Base-by-base conservation (phyloP, 2,797 vertebrate species). In the Dendrocincla fuliginosa region DNA sequence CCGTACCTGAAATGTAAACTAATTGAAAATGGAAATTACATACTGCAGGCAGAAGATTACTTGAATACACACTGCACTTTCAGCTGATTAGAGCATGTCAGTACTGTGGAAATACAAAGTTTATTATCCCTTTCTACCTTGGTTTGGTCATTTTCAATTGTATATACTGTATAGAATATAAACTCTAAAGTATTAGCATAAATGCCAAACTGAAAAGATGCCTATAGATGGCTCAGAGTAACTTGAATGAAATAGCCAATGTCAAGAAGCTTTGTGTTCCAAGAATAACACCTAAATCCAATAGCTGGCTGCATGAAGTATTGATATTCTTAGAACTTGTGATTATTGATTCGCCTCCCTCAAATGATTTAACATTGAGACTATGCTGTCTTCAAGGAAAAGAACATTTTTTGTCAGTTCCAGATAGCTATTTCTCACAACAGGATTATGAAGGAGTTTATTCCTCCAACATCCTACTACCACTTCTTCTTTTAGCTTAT, bases 1-100 rank as follows among this genome's bases (percentile, higher is more conserved):
- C 30, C 20, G 47, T 57, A 23, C 15, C 44, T 94, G 75, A 69
- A 92, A 89, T 57, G 59, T 84, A 89, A 96, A 81, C 33, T 90
- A 47, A 67, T 49, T 87, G 55, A 32, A 70, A 76, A 63, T 49
- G 57, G 30, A 89, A 91, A 93, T 90, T 55, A 75, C n/a, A 83
- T 37, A 33, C 46, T 28, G 16, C 14, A 50, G 24, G 20, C 24
- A 50, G 73, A 75, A 77, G 17, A 49, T 75, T 88, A 68, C 46
- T 78, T 7, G 4, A 74, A 64, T 41, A 42, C 16, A 49, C 0
- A 0, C 44, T 44, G 28, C 14, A 24, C 56, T 70, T 84, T 68
- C 61, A 41, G 63, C 44, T 79, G 52, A 80, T 61, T 53, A 60
- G 33, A 69, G 41, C 23, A 11, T 11, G 13, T 71, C 46, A 39